Conservation (phyloP, 2,888 invertebrate species). For the Napeogenes sylphis region DNA sequence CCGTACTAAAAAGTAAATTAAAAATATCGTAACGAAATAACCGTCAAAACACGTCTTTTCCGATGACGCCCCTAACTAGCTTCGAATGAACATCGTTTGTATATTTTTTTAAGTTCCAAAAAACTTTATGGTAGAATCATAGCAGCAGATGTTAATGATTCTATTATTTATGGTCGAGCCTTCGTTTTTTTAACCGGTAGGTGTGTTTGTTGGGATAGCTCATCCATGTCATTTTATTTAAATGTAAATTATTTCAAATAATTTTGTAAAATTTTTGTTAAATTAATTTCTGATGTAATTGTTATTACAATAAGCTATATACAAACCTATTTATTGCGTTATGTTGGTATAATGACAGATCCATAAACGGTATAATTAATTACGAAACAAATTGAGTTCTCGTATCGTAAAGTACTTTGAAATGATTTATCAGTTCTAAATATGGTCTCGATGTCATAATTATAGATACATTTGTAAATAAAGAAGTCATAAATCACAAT, state of each 20-base stretch:
- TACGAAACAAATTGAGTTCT: constrained; percentile 9
- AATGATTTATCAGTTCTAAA: constrained; percentile 19
- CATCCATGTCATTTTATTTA: constrained; percentile 46
- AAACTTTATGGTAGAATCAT: constrained; percentile 64
- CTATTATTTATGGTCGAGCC: constrained; percentile 71
- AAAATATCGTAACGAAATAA: constrained; percentile 56
- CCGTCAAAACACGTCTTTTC: constrained; percentile 64
- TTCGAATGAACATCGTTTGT: constrained; percentile 27
- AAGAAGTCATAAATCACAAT: constrained; percentile 25
- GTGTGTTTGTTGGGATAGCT: constrained; percentile 38
- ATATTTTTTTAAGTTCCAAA: constrained; percentile 51
- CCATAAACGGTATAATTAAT: constrained; percentile 4
- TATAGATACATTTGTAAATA: constrained; percentile 15
- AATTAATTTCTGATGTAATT: no score
- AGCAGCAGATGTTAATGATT: constrained; percentile 77
- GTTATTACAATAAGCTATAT: no score
- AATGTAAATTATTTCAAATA: constrained; percentile 31
- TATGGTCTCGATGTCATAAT: constrained; percentile 25
- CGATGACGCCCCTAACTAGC: constrained; percentile 55
- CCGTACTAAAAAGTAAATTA: constrained; percentile 25
- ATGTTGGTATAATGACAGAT: not conserved
- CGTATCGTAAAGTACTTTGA: constrained; percentile 13
- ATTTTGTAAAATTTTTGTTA: no score
- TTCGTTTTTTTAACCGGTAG: constrained; percentile 43
- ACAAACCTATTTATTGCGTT: no score